Conservation (phyloP, 2,888 invertebrate genomes). For the Philonicus albiceps region DNA sequence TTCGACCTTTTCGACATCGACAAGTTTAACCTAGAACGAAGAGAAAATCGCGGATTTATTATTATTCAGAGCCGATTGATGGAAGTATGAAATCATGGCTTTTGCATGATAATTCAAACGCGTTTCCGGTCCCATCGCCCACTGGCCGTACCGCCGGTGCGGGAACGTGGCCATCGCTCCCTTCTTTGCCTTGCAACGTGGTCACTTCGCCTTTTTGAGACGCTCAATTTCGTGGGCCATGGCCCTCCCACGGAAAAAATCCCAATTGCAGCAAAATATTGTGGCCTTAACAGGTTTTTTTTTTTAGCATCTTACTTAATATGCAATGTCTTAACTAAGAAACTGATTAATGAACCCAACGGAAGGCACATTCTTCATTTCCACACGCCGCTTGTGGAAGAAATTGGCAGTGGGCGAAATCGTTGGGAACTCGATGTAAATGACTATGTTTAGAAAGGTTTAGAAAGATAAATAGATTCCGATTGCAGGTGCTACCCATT, state of each 20-base stretch:
- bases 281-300: not conserved
- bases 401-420: not conserved
- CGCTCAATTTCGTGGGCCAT: not conserved
- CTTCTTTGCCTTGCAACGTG: not conserved
- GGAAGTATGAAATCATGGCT: not conserved
- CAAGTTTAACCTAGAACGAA: constrained; percentile 66
- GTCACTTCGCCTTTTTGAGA: not conserved
- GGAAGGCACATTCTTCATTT: not conserved
- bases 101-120: not conserved
- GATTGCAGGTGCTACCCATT: not conserved
- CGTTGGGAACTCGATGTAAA: not conserved
- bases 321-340: not conserved
- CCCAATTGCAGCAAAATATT: not conserved
- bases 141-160: not conserved
- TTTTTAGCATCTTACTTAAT: not conserved
- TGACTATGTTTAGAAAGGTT: not conserved
- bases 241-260: not conserved
- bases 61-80: not conserved
- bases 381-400: not conserved
- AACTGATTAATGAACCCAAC: not conserved
- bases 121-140: not conserved
- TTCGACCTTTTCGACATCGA: constrained; percentile 72
- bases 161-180: not conserved
- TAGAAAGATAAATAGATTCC: not conserved
- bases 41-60: constrained; percentile 41